Evolutionary conservation across 2,888 invertebrate species (phyloP).

Genomic region (Aleiodes testaceus): DNA sequence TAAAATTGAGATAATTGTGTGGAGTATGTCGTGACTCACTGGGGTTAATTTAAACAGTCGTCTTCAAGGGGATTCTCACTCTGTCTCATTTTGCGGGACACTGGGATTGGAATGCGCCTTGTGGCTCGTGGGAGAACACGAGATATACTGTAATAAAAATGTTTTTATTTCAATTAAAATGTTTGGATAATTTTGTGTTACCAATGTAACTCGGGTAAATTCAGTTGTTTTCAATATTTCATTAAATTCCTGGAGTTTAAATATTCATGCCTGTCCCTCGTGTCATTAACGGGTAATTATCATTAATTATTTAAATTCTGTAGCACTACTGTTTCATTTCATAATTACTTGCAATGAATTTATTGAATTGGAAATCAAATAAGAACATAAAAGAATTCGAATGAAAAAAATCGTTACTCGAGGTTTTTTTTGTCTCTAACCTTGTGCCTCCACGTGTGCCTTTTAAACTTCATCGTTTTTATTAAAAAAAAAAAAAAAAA

Average conservation of each 20-base stretch:
- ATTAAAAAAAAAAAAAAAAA: conserved; percentile 12
- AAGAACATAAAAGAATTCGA: too few relatives aligned
- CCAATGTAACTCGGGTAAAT: neutral
- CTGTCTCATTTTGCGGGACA: neutral
- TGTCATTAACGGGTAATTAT: conserved; percentile 39
- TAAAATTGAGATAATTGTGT: conserved; percentile 23
- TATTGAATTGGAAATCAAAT: too few relatives aligned
- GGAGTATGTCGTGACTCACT: conserved; percentile 18
- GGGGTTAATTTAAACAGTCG: conserved; percentile 19
- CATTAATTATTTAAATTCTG: conserved; percentile 40
- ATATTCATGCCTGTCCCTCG: conserved; percentile 9
- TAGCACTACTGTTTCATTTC: conserved; percentile 2
- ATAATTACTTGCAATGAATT: too few relatives aligned
- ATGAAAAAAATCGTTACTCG: too few relatives aligned
- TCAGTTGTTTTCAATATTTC: neutral
- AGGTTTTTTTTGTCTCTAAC: too few relatives aligned
- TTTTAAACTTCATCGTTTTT: neutral
- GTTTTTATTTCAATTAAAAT: conserved; percentile 11
- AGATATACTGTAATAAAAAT: conserved; percentile 19
- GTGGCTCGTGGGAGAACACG: conserved; percentile 1
- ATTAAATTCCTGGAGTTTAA: neutral
- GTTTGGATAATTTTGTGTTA: neutral
- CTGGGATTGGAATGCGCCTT: neutral
- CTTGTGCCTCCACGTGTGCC: too few relatives aligned
- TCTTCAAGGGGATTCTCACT: neutral